These are phyloP conservation scores for Leptonema lineaticorne DNA, from an alignment of 1,140 invertebrate species.

Conservation along the genomic window DNA sequence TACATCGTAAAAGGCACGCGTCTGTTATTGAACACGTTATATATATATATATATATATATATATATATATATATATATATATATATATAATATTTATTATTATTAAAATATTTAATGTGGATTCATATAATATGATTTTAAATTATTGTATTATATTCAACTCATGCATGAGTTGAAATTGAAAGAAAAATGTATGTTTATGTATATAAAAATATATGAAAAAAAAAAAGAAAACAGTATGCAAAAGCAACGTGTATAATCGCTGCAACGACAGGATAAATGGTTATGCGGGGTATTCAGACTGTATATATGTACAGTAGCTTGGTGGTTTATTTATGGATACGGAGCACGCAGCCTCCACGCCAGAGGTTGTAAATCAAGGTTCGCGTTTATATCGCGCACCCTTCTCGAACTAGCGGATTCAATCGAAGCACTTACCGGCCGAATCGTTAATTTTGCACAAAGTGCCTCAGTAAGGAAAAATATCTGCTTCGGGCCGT, in stretches of 20 bases:
- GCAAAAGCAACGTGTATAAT: background rate
- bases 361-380: slow-evolving; percentile 8
- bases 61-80: background rate
- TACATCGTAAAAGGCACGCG: too few relatives aligned
- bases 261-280: slow-evolving; percentile 21
- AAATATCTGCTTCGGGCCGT: too few relatives aligned
- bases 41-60: background rate
- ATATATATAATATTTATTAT: too few relatives aligned
- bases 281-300: slow-evolving; percentile 14
- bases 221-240: background rate
- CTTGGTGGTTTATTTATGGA: slow-evolving; percentile 21
- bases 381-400: background rate
- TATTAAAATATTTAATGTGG: too few relatives aligned
- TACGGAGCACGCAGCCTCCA: slow-evolving; percentile 22
- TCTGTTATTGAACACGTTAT: too few relatives aligned
- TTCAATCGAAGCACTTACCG: slow-evolving; percentile 2
- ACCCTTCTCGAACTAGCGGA: background rate
- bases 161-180: too few relatives aligned
- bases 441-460: slow-evolving; percentile 12
- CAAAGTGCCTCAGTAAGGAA: too few relatives aligned
- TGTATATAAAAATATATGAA: background rate
- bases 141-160: too few relatives aligned
- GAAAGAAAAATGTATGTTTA: background rate
- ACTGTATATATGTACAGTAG: background rate
- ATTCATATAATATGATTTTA: too few relatives aligned